phyloP scores from a whole-genome alignment of 2,113 vertebrate genomes.

The Spizaetus ornatus region DNA sequence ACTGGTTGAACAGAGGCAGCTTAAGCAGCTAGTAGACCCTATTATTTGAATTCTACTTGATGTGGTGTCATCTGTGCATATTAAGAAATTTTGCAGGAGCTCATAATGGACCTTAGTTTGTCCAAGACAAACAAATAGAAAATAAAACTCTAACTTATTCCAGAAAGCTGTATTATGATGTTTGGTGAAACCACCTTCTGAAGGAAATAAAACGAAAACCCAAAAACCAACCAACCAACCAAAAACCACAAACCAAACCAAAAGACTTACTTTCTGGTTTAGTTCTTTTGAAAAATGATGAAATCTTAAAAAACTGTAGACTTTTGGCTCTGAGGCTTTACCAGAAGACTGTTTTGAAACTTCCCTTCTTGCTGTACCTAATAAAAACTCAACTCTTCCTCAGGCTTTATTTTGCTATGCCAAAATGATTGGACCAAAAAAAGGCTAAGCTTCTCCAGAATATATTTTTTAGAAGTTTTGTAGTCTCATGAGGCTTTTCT shows the following conservation, averaged over 20 bases:
- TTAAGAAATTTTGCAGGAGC: neutral
- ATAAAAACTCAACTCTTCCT: neutral
- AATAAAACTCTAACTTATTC: neutral
- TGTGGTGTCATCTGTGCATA: neutral
- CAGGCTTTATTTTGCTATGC: neutral
- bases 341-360: neutral
- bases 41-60: neutral
- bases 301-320: neutral
- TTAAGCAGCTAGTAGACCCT: neutral
- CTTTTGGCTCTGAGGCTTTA: neutral
- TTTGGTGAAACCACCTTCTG: neutral
- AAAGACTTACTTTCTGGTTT: neutral
- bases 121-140: neutral
- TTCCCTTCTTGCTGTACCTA: neutral
- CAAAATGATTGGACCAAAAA: neutral
- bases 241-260: neutral
- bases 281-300: neutral
- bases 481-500: neutral
- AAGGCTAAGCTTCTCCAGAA: neutral
- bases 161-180: neutral
- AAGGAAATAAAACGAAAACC: neutral
- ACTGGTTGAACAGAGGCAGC: neutral
- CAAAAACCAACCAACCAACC: neutral
- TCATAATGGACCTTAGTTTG: neutral
- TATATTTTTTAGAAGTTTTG: neutral